phyloP scores from a whole-genome alignment of 2,888 invertebrate species.

The Cheilosia soror region DNA sequence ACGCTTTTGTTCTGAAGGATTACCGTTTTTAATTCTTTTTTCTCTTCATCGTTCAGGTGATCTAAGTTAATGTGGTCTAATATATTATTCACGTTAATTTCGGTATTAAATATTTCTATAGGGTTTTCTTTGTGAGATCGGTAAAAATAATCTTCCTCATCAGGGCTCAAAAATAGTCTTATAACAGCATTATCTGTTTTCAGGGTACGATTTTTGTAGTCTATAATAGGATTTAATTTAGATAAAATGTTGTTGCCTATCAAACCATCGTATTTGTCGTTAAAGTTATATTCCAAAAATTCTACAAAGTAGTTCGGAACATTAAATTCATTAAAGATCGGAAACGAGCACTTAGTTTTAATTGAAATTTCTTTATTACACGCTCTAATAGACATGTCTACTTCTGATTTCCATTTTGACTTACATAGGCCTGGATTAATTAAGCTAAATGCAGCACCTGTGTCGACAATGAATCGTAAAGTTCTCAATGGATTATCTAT shows the following conservation, averaged over 20 bases:
- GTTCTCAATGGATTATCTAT: slow-evolving; percentile 2
- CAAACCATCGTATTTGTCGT: slow-evolving; percentile 2
- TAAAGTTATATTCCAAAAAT: slow-evolving; percentile 1
- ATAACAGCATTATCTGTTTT: neutral
- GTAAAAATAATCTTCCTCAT: neutral
- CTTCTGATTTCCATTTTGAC: slow-evolving; percentile 3
- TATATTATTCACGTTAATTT: neutral
- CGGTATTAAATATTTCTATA: neutral
- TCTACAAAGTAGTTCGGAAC: neutral
- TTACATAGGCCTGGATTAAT: slow-evolving; percentile 2
- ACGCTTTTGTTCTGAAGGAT: slow-evolving; percentile 30
- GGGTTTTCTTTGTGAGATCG: neutral
- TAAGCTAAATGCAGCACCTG: neutral
- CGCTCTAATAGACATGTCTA: neutral
- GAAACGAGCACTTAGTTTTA: slow-evolving; percentile 1
- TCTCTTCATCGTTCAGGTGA: slow-evolving; percentile 3
- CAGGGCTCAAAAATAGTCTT: neutral
- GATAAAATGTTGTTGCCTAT: slow-evolving; percentile 18
- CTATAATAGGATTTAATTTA: neutral
- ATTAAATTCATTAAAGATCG: slow-evolving; percentile 2
- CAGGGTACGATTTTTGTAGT: neutral
- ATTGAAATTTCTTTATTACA: neutral
- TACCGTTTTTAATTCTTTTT: neutral
- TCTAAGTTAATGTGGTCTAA: neutral
- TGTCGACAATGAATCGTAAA: neutral